These are phyloP conservation scores for Pardalotus punctatus DNA, from an alignment of 2,113 vertebrate species.

Conservation along the genomic window DNA sequence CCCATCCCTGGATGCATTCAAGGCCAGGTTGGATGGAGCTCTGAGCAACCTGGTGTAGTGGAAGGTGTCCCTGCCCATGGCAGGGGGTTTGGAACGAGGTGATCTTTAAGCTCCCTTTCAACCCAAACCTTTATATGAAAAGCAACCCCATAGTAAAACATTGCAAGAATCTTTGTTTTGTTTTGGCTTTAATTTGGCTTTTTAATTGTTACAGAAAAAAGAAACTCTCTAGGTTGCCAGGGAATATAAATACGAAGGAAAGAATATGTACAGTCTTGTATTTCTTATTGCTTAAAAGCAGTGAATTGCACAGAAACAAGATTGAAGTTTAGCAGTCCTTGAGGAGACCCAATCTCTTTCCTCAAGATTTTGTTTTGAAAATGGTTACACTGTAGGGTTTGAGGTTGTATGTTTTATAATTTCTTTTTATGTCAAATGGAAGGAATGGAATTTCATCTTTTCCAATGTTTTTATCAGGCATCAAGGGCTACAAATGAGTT, in stretches of 20 bases:
- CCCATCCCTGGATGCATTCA: not conserved
- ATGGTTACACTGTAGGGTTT: not conserved
- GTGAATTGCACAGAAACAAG: not conserved
- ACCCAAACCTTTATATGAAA: not conserved
- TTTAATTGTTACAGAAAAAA: not conserved
- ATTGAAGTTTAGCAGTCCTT: not conserved
- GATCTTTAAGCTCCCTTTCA: not conserved
- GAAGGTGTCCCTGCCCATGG: not conserved
- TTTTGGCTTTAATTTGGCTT: not conserved
- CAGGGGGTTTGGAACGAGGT: not conserved
- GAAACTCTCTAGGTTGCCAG: not conserved
- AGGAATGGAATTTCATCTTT: not conserved
- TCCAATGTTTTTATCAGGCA: not conserved
- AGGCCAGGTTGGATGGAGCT: not conserved
- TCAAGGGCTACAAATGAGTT: not conserved
- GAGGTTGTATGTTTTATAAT: not conserved
- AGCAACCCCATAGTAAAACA: not conserved
- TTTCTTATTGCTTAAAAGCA: not conserved
- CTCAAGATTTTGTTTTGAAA: not conserved
- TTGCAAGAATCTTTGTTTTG: not conserved
- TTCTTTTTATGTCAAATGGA: not conserved
- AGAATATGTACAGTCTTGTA: not conserved
- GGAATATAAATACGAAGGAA: not conserved
- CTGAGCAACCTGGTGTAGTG: not conserved
- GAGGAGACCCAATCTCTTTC: not conserved